Evolutionary conservation across 2,797 vertebrate genomes (phyloP), one percentile per base, ranked within the genome.

Genomic region (Centropyge bicolor): DNA sequence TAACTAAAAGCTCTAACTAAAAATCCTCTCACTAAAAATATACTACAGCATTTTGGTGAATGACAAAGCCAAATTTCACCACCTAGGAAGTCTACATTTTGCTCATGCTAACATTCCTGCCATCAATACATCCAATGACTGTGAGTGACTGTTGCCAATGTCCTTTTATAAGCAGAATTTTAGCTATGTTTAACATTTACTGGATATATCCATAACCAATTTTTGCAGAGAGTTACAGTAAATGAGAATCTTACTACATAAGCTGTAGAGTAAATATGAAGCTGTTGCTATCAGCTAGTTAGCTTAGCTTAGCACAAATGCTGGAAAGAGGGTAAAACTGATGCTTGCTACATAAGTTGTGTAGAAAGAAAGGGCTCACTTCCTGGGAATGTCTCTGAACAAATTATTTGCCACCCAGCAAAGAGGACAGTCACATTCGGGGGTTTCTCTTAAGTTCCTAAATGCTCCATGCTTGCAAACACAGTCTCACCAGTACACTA

Each of bases 1-100:
- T 68, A 75, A 82, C 78, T 62, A 75, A 59, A 45, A 51, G 36
- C 19, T 64, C 19, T 31, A 45, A 22, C 38, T 59, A 68, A 68
- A 81, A 22, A 59, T 46, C 22, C 20, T 66, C 70, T 48, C 55
- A 77, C 55, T 24, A 19, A 60, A 77, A 80, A 64, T 43, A 2
- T 68, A 0, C 55, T 48, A 17, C 6, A 41, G 70, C 48, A 31
- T 3, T 36, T 16, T 55, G 63, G 13, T 48, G 19, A 66, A 43
- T 45, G 51, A 46, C 27, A 57, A 57, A 51, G 38, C 36, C 12
- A 14, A n/a, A 52, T 46, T 55, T 46, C 31, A 31, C 12, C 49
- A 27, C 7, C 24, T 35, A 22, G 13, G 4, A 65, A 12, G 38
- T 27, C 27, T 59, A 8, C 19, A 2, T 12, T 55, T 59, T 52